Conservation (phyloP, 2,113 vertebrate genomes). For the Eulacestoma nigropectus region DNA sequence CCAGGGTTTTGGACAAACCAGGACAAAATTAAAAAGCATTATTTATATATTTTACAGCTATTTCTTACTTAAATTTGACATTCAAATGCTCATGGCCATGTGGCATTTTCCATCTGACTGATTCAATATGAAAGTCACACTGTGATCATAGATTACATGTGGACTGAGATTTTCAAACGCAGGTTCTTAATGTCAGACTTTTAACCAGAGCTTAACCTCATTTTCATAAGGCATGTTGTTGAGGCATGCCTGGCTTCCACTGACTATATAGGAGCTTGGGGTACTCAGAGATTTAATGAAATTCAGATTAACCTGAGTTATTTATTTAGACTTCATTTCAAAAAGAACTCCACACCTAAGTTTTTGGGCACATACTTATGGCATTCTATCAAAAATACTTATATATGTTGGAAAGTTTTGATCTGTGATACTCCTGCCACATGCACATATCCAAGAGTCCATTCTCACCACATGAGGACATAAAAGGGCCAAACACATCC, state of each 20-base stretch:
- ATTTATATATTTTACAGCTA: constrained; percentile 1
- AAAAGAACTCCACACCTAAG: constrained; percentile 1
- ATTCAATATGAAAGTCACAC: neutral
- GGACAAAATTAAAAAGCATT: neutral
- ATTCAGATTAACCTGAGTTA: constrained; percentile 20
- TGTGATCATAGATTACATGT: neutral
- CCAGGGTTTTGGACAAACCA: neutral
- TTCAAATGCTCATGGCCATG: neutral
- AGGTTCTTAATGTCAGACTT: neutral
- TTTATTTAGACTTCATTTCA: neutral
- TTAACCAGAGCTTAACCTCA: neutral
- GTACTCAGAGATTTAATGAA: constrained; percentile 4
- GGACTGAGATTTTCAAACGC: neutral
- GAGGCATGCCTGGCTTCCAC: constrained; percentile 1
- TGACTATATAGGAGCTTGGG: neutral
- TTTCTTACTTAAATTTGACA: constrained; percentile 12
- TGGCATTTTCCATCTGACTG: neutral
- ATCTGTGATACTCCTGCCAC: neutral
- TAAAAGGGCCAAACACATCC: neutral
- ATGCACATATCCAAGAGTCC: fast-evolving
- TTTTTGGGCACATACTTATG: neutral
- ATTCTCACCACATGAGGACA: neutral
- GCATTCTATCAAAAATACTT: neutral
- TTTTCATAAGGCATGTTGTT: neutral
- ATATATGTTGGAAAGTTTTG: neutral